Conservation (phyloP, 2,797 vertebrate genomes). For the Buphagus erythrorhynchus region DNA sequence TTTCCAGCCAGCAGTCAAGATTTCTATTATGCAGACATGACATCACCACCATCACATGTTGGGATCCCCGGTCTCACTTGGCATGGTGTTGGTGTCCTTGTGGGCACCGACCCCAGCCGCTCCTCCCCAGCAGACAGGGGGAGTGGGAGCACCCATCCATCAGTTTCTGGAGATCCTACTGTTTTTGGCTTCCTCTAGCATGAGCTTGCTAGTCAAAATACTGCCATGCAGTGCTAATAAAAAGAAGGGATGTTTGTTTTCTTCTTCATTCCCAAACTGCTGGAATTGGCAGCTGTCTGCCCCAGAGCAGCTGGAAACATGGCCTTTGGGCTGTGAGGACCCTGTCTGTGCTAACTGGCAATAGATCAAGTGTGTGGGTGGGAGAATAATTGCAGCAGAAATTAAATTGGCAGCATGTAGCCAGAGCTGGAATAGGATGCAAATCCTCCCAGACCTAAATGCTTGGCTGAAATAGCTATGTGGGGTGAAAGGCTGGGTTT, state of each 20-base stretch:
- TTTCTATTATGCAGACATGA: rapidly evolving
- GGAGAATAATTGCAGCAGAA: background rate
- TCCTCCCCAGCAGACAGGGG: rapidly evolving
- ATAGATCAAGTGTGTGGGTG: background rate
- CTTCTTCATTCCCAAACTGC: background rate
- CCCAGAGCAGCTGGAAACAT: background rate
- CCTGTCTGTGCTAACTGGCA: background rate
- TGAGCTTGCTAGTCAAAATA: background rate
- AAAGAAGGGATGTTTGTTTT: constrained; percentile 23
- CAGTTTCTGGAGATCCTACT: background rate
- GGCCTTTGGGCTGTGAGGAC: background rate
- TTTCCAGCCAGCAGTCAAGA: background rate
- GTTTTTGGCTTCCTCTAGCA: background rate
- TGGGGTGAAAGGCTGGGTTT: background rate
- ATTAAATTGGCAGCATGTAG: background rate
- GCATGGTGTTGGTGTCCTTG: rapidly evolving
- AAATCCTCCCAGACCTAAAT: background rate
- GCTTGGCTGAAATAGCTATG: rapidly evolving
- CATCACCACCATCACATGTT: rapidly evolving
- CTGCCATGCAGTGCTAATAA: background rate
- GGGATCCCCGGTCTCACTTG: background rate
- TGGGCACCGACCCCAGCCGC: background rate
- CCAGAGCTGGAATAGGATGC: background rate
- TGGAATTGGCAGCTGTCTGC: background rate
- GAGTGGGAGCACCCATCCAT: background rate